Base-by-base conservation (phyloP, 2,888 invertebrate species). In the Eristalinus aeneus region DNA sequence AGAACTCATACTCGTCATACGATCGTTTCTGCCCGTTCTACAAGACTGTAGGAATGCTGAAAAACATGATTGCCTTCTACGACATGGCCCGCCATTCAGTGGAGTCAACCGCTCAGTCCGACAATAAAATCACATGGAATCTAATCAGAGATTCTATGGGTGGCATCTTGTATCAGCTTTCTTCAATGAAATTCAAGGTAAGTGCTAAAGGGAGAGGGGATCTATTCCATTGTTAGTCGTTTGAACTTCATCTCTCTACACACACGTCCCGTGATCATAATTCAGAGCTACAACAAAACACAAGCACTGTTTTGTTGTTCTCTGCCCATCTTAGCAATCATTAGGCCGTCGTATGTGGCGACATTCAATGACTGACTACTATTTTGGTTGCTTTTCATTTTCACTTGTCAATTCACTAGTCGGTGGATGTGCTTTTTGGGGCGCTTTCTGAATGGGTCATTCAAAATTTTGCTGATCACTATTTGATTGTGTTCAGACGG, bases 21-120 rank as follows among this genome's bases (percentile, higher is more conserved):
- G 98, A 98, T 93, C 96, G 99, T 75, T 99, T 98, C 94, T 99
- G 99, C 92, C 99, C 99, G 89, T 99, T 99, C 95, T 99, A 99
- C 94, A 99, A 99, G 94, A 99, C 99, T 0, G 98, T 98, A 80
- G 99, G 98, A 89, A 99, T 99, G 99, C 93, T 99, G 91, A 95
- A 95, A 92, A 99, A 99, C 94, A 98, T 99, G 93, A 97, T 99
- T 91, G 94, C 97, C 72, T 98, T 99, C 94, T 99, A 99, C 93
- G 99, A 99, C 93, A 96, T 98, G 96, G 96, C 99, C 46, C 95
- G 97, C 69, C 98, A 99, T 92, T 97, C 98, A 0, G 98, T 99
- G 0, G 99, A 99, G 94, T 96, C 97, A 83, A 99, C 99, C 34
- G 97, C 99, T 73, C 98, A 99, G 93, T 97, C 97, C 74, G 99